Evolutionary conservation across 2,113 vertebrate genomes (phyloP), one percentile per base, ranked within the genome.

Genomic region (Equus quagga): DNA sequence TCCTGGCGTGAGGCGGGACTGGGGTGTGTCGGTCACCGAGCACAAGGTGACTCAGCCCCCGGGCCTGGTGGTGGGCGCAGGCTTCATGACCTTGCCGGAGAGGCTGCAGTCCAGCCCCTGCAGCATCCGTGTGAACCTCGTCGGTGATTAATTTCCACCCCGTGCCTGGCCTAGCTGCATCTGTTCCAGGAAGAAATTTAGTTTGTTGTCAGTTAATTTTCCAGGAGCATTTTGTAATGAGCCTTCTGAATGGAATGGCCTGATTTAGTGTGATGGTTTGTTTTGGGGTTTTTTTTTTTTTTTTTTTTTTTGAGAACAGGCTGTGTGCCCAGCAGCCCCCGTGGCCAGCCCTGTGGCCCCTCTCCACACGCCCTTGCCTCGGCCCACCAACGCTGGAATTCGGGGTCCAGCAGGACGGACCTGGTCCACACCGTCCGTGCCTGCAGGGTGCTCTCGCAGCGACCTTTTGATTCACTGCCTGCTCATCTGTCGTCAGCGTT

Each of bases 311-410:
- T 56, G 89, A 65, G 73, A 78, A 33, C 17, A 72, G 84, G 49
- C 62, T 36, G 24, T 24, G 70, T 18, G 70, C 64, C 56, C 65
- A 65, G 80, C 87, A 26, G 65, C 28, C 24, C 44, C 31, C 3
- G 2, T 5, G 12, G 60, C 49, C 26, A 19, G 62, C n/a, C 78
- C 46, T 4, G 1, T 2, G 2, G 3, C n/a, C 60, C 31, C 23
- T 0, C 6, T 28, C 7, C 10, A 0, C 6, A 0, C 2, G 2
- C 51, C 67, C 31, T 4, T 9, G 21, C 65, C 56, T 36, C 1
- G 0, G 64, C 19, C 17, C 21, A 23, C 14, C 7, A 21, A 12
- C 13, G 5, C 46, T 5, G 3, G 24, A 24, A 49, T 80, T 28
- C 49, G 10, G 24, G 26, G 3, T 49, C 2, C 11, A 31, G 64